Evolutionary conservation across 2,113 vertebrate genomes (phyloP).

Genomic region (Channa argus): DNA sequence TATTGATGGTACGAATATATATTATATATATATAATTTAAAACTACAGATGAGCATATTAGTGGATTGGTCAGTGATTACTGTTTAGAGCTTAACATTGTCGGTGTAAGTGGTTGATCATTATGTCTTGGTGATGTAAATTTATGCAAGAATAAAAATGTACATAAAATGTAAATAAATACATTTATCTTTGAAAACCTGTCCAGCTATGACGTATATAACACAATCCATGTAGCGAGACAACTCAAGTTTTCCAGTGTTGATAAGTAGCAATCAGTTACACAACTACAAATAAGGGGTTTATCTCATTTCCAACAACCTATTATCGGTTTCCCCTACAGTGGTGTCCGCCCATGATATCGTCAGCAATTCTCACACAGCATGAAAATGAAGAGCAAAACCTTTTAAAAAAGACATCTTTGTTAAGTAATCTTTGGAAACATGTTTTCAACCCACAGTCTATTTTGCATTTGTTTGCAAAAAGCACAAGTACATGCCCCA

Average conservation of each 20-base stretch:
- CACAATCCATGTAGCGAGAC: slow-evolving; percentile 2
- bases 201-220: not conserved
- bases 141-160: slow-evolving; percentile 53
- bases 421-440: too few relatives aligned
- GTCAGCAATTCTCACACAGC: too few relatives aligned
- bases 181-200: slow-evolving; percentile 28
- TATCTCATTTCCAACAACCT: too few relatives aligned
- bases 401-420: too few relatives aligned
- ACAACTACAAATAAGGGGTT: not conserved
- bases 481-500: not conserved
- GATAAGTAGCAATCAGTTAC: slow-evolving; percentile 17
- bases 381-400: too few relatives aligned
- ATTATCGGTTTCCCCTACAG: too few relatives aligned
- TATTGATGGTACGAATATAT: slow-evolving; percentile 76
- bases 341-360: too few relatives aligned
- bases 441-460: not conserved
- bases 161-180: slow-evolving; percentile 79
- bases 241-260: slow-evolving; percentile 33
- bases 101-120: slow-evolving; percentile 41
- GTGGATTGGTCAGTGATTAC: slow-evolving; percentile 24
- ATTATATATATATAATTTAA: slow-evolving; percentile 65
- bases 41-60: slow-evolving; percentile 25
- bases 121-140: slow-evolving; percentile 59
- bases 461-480: slow-evolving; percentile 1
- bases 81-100: slow-evolving; percentile 3